Base-by-base conservation (phyloP, 1,140 invertebrate genomes). In the Sitophilus oryzae region DNA sequence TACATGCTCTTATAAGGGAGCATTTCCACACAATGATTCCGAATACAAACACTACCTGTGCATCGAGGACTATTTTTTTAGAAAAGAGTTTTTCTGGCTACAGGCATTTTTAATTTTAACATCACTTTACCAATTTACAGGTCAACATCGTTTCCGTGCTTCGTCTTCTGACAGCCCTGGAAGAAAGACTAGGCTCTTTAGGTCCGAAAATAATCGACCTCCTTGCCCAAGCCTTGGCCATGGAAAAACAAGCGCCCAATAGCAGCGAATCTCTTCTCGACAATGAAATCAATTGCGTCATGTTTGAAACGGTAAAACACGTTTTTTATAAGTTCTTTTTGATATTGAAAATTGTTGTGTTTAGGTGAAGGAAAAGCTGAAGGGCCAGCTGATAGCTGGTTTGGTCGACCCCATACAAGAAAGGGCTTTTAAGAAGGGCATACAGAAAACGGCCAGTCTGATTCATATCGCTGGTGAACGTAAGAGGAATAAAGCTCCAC, bases 151-250 rank as follows among this genome's bases (percentile, higher is more conserved):
- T 91, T 4, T 79, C 79, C 34, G 81, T 89, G 14, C 66, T 91
- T 30, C 73, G 88, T 45, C 71, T 88, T 43, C 72, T 92, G 0
- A 86, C 87, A 3, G 88, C 88, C 1, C 71, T 92, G 0, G 89
- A 92, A 72, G 81, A 82, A 56, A 84, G 88, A 63, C 67, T 92
- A 10, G 89, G 88, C 21, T 89, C 87, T 34, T 70, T 91, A 0
- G 88, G 86, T 0, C 87, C 88, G 0, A 86, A 83, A 70, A 76
- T 89, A 16, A 80, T 89, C 1, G 80, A 85, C 35, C 64, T 91
- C 36, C 66, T 92, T 1, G 81, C 84, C 0, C 80, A 82, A 54
- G 87, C 86, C 0, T 66, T 92, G 9, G 82, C 83, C 14, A 79
- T 89, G 71, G 88, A 91, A 62, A 89, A 86, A 69, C 76, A 76